phyloP scores from a whole-genome alignment of 2,888 invertebrate genomes.

The Cyclophora albipunctata region DNA sequence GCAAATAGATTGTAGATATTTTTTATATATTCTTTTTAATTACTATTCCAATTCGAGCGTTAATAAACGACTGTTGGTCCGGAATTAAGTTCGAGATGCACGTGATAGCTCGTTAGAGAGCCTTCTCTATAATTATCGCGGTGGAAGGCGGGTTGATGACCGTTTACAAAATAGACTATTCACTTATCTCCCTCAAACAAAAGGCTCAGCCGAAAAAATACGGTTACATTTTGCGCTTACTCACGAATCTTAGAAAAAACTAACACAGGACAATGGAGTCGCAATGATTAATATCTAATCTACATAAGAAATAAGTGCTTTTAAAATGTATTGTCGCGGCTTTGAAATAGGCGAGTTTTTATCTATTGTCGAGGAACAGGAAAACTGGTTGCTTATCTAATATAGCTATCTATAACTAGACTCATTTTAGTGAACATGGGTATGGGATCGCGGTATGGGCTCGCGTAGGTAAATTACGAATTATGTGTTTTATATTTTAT shows the following conservation, averaged over 20 bases:
- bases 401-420: too few species aligned
- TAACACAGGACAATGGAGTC: conserved; percentile 52
- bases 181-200: conserved; percentile 69
- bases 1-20: not conserved
- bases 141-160: conserved; percentile 47
- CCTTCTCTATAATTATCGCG: conserved; percentile 53
- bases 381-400: too few species aligned
- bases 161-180: conserved; percentile 54
- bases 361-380: not conserved
- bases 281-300: conserved; percentile 56
- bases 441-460: too few species aligned
- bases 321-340: conserved; percentile 15
- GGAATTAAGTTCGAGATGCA: conserved; percentile 21
- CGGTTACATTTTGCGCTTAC: conserved; percentile 56
- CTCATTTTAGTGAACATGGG: too few species aligned
- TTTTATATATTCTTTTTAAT: not conserved
- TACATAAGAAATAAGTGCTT: conserved; percentile 31
- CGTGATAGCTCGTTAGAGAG: conserved; percentile 50
- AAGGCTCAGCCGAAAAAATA: conserved; percentile 43
- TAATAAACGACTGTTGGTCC: too few species aligned
- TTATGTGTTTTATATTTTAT: too few species aligned
- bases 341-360: conserved; percentile 11
- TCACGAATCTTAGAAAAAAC: conserved; percentile 47
- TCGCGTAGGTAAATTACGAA: too few species aligned
- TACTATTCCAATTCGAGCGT: not conserved